These are phyloP conservation scores for Hymenopus coronatus DNA, from an alignment of 2,888 invertebrate genomes.

Conservation along the genomic window DNA sequence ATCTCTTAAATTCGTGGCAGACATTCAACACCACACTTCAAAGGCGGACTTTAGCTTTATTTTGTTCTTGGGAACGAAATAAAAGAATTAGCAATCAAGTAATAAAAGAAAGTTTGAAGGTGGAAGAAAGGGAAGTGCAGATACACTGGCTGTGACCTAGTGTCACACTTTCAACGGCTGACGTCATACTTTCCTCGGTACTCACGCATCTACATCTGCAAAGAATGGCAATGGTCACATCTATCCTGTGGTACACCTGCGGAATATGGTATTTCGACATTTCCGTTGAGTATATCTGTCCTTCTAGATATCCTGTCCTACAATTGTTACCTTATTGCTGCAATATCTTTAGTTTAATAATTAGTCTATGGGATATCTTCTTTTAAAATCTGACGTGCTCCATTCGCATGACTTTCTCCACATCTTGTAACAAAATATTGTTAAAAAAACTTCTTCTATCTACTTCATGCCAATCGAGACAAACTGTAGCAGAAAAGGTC, in stretches of 20 bases:
- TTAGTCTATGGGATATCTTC: not conserved
- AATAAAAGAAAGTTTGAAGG: not conserved
- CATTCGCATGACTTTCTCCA: no score
- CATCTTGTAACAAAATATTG: no score
- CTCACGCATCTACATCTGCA: not conserved
- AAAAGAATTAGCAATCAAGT: not conserved
- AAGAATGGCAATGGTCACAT: not conserved
- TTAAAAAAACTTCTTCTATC: no score
- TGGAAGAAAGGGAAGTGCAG: not conserved
- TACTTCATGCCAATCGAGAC: no score
- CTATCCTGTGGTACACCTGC: not conserved
- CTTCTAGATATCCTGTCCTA: not conserved
- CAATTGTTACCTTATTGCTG: not conserved
- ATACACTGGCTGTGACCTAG: not conserved
- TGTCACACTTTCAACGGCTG: not conserved
- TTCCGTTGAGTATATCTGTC: not conserved
- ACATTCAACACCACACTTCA: no score
- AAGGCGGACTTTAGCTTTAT: no score
- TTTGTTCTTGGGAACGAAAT: not conserved
- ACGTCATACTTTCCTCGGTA: not conserved
- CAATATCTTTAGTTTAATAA: not conserved
- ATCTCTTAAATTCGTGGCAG: no score
- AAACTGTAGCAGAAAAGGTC: no score
- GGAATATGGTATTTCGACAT: not conserved
- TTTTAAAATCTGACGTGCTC: no score